These are phyloP conservation scores for Streptopelia turtur DNA, from an alignment of 2,797 vertebrate species.

Conservation along the genomic window DNA sequence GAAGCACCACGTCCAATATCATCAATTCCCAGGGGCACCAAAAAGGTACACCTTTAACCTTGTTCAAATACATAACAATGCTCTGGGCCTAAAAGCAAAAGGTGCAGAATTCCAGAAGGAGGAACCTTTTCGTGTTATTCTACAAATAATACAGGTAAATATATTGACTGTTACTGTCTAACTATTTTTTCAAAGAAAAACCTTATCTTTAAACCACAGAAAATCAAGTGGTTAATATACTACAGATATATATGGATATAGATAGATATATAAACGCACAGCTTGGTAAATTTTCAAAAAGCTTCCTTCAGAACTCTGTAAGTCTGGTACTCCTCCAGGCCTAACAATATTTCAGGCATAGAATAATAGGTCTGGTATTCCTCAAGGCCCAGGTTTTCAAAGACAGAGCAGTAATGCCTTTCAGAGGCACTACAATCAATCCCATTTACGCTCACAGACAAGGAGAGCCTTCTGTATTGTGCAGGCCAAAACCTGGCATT, in stretches of 20 bases:
- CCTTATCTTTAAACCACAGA: not conserved
- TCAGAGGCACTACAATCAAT: not conserved
- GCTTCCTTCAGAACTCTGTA: conserved; percentile 3
- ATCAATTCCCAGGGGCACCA: not conserved
- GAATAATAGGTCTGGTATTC: conserved; percentile 18
- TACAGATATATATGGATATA: not conserved
- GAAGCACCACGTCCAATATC: not conserved
- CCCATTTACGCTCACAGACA: not conserved
- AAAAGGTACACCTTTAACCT: not conserved
- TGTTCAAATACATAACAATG: not conserved
- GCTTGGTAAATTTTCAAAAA: not conserved
- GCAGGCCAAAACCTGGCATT: not conserved
- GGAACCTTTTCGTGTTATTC: conserved; percentile 37
- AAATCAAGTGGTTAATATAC: not conserved
- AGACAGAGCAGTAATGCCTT: not conserved
- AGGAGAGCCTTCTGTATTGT: not conserved
- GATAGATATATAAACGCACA: not conserved
- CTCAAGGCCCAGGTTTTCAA: conserved; percentile 21
- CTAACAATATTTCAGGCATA: not conserved
- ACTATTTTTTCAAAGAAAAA: not conserved
- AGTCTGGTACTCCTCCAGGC: conserved; percentile 13
- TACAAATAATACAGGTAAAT: not conserved
- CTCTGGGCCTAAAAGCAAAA: not conserved
- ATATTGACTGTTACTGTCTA: not conserved
- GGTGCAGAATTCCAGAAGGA: not conserved